Evolutionary conservation across 2,113 vertebrate genomes (phyloP).

Genomic region (Mobula birostris): DNA sequence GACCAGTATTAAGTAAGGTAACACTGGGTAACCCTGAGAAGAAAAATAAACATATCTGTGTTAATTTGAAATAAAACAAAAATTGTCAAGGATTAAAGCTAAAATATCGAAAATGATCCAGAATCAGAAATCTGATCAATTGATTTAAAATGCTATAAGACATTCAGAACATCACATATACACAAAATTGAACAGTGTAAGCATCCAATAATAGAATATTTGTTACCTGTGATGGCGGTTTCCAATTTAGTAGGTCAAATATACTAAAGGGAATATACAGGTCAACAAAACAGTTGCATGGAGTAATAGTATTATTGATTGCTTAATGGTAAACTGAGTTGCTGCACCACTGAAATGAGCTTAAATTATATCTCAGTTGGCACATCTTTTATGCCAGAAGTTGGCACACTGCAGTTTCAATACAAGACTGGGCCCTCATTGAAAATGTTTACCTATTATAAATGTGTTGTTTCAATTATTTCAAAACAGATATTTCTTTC

Average conservation of each 20-base stretch:
- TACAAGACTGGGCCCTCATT: neutral
- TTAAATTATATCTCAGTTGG: neutral
- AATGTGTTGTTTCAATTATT: neutral
- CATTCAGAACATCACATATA: neutral
- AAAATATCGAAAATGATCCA: neutral
- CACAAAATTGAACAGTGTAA: neutral
- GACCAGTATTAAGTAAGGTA: constrained; percentile 73
- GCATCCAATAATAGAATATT: neutral
- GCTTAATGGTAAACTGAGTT: neutral
- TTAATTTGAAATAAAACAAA: neutral
- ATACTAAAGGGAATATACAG: no score
- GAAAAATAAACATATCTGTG: neutral
- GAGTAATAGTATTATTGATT: neutral
- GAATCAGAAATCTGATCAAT: neutral
- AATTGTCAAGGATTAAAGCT: neutral
- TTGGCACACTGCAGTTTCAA: neutral
- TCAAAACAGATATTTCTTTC: neutral
- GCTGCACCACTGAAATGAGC: neutral
- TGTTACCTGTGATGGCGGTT: neutral
- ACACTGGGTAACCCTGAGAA: constrained; percentile 62
- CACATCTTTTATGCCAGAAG: neutral
- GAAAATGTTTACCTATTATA: neutral
- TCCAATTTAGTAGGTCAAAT: neutral
- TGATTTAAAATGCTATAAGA: neutral
- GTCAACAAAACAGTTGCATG: neutral